Base-by-base conservation (phyloP, 2,113 vertebrate genomes). In the Odontophorus gujanensis region DNA sequence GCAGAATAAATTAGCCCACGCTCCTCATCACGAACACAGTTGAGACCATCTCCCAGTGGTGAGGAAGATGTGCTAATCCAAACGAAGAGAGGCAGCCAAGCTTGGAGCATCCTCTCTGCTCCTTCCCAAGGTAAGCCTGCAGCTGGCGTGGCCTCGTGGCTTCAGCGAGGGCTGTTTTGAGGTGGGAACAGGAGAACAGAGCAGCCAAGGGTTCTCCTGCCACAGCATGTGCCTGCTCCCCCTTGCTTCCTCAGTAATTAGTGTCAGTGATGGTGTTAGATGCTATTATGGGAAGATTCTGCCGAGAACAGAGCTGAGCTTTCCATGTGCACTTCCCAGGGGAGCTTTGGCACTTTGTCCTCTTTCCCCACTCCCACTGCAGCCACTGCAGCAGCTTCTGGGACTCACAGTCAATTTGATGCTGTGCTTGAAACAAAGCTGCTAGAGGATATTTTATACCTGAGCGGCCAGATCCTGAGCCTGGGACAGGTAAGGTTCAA, bases 161-260 rank as follows among this genome's bases (percentile, higher is more conserved):
- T 66, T 74, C 73, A 80, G 22, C 48, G 40, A 48, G 0, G 0
- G 26, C 24, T 16, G 24, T 26, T 80, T 66, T n/a, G 63, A 34
- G 22, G 3, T 3, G 2, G 13, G 66, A 7, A 40, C 45, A 48
- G 50, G 36, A 13, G 25, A 76, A 17, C 19, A 7, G 61, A 63
- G 28, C 28, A 81, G 32, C 9, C 7, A 2, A 65, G 40, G 25
- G 42, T 40, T 73, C 47, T 76, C 21, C 26, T 86, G 20, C 17
- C 26, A 3, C 48, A 19, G 3, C 0, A 1, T 19, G 8, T 55
- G 34, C n/a, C 22, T 53, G 21, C 26, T 55, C 15, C 21, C 30
- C 47, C n/a, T 68, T 22, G 7, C 11, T 79, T 63, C 28, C 17
- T 43, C 69, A 62, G 36, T 45, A 63, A 51, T 68, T 38, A 36